phyloP scores from a whole-genome alignment of 2,888 invertebrate genomes.

The Punctoribates punctum region DNA sequence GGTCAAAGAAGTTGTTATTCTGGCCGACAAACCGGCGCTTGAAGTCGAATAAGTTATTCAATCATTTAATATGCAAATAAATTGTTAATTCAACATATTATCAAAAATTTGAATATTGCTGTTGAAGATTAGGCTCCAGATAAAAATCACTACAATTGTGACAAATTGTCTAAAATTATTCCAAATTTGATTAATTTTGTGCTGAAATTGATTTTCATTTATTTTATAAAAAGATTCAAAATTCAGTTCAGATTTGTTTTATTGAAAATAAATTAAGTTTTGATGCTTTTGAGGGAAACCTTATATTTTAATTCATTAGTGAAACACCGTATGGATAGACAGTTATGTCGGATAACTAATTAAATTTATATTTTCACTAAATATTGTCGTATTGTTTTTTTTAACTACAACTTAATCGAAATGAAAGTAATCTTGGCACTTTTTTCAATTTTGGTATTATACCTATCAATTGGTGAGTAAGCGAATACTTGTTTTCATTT shows the following conservation, averaged over 20 bases:
- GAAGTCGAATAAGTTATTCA: not conserved
- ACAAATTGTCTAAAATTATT: not conserved
- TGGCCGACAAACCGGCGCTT: not conserved
- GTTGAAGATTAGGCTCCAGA: too few species aligned
- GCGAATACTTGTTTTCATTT: too few species aligned
- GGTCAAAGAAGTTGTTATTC: not conserved
- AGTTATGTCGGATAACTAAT: not conserved
- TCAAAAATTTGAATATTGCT: not conserved
- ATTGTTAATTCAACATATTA: not conserved
- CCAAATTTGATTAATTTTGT: not conserved
- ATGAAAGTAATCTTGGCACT: too few species aligned
- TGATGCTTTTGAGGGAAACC: too few species aligned
- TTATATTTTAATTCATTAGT: not conserved
- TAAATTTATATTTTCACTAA: not conserved
- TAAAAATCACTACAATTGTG: not conserved
- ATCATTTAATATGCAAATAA: not conserved
- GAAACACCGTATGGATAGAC: not conserved
- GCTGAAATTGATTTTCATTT: not conserved
- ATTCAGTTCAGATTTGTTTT: too few species aligned
- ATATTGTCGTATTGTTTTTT: too few species aligned
- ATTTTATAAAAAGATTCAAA: not conserved
- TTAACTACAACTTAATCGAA: too few species aligned
- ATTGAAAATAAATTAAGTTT: too few species aligned
- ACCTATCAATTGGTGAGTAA: too few species aligned
- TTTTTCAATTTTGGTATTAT: too few species aligned